Evolutionary conservation across 2,113 vertebrate genomes (phyloP).

Genomic region (Philantomba maxwellii): DNA sequence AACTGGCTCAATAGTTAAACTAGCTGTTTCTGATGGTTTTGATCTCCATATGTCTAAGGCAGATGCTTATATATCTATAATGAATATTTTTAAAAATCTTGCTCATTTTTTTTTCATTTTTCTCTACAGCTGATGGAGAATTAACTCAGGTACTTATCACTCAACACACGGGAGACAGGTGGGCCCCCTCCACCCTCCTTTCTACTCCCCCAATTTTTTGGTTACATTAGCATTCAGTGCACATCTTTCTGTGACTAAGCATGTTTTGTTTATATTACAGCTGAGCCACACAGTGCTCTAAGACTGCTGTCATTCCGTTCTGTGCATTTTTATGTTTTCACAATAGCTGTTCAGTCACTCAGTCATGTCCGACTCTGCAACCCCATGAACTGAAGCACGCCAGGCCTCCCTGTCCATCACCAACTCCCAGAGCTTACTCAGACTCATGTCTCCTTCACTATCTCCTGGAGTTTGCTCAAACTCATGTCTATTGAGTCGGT

Average conservation of each 20-base stretch:
- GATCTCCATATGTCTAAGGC: neutral
- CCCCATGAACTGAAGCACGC: neutral
- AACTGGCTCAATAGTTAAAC: neutral
- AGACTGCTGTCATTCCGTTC: neutral
- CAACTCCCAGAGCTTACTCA: neutral
- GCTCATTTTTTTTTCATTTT: neutral
- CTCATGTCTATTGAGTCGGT: neutral
- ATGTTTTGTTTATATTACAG: neutral
- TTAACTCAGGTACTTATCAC: neutral
- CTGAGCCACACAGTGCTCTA: neutral
- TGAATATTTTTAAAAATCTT: neutral
- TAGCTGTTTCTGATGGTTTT: neutral
- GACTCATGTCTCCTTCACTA: neutral
- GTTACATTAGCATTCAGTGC: neutral
- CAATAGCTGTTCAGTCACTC: accelerated
- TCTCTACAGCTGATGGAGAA: neutral
- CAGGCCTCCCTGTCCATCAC: neutral
- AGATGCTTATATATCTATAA: neutral
- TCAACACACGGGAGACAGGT: neutral
- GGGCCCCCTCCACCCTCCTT: no score
- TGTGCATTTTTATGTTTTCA: neutral
- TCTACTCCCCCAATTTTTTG: neutral
- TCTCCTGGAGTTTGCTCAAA: neutral
- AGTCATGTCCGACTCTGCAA: accelerated
- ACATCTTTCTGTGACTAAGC: neutral